Conservation (phyloP, 2,113 vertebrate genomes). For the Bombycilla garrulus region DNA sequence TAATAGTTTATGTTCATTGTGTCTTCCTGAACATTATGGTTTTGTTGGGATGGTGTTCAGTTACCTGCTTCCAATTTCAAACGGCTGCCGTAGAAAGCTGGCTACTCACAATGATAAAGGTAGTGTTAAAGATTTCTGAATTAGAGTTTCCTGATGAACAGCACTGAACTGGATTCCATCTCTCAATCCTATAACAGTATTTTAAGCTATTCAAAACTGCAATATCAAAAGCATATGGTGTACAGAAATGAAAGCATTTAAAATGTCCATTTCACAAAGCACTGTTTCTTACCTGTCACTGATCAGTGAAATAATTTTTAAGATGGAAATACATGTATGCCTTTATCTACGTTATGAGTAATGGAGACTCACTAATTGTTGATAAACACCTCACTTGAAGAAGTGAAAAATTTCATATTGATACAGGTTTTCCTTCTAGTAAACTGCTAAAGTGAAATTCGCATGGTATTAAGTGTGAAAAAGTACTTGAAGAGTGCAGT, state of each 20-base stretch:
- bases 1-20: not conserved
- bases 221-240: not conserved
- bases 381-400: not conserved
- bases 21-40: not conserved
- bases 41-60: not conserved
- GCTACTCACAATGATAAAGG: not conserved
- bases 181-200: not conserved
- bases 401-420: not conserved
- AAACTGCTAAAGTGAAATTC: not conserved
- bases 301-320: not conserved
- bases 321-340: not conserved
- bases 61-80: not conserved
- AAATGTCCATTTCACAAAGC: constrained; percentile 20
- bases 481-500: not conserved
- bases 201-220: not conserved
- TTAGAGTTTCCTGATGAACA: not conserved
- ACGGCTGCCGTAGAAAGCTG: not conserved
- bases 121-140: not conserved
- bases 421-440: not conserved
- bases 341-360: not conserved
- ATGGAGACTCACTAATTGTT: not conserved
- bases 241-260: not conserved
- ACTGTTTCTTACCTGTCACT: not conserved
- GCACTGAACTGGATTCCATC: not conserved
- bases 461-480: not conserved